phyloP scores from a whole-genome alignment of 1,140 invertebrate genomes.

The Palaemon carinicauda region DNA sequence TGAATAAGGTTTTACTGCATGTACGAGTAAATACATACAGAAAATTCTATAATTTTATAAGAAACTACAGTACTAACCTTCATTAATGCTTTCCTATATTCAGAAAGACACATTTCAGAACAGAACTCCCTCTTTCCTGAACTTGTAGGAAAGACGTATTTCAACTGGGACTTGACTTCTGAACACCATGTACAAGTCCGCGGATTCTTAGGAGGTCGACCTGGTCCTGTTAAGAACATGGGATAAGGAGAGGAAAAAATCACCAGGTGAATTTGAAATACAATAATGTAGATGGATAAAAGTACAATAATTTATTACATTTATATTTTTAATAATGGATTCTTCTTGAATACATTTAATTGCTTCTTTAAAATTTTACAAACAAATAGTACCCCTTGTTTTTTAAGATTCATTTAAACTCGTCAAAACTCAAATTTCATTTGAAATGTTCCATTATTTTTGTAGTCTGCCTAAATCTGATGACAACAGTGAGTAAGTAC shows the following conservation, averaged over 20 bases:
- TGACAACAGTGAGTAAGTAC: too few relatives aligned
- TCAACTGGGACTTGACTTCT: constrained; percentile 80
- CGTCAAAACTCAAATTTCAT: too few relatives aligned
- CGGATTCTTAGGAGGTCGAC: constrained; percentile 54
- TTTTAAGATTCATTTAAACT: too few relatives aligned
- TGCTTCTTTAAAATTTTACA: neutral
- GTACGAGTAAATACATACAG: too few relatives aligned
- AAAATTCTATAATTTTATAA: neutral
- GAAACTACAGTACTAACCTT: constrained; percentile 67
- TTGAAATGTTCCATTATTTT: too few relatives aligned
- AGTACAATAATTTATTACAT: neutral
- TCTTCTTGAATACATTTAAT: neutral
- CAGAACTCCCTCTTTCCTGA: constrained; percentile 93
- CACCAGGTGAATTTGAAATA: neutral
- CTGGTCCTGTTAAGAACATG: constrained; percentile 17
- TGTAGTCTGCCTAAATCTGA: too few relatives aligned
- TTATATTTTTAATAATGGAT: neutral
- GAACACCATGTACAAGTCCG: constrained; percentile 71
- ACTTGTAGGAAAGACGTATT: constrained; percentile 85
- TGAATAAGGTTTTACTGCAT: too few relatives aligned
- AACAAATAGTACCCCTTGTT: too few relatives aligned
- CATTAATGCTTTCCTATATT: constrained; percentile 86
- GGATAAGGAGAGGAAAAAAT: neutral
- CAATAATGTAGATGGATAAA: neutral
- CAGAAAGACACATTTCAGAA: constrained; percentile 85